Base-by-base conservation (phyloP, 2,888 invertebrate genomes). In the Synanthedon andrenaeformis region DNA sequence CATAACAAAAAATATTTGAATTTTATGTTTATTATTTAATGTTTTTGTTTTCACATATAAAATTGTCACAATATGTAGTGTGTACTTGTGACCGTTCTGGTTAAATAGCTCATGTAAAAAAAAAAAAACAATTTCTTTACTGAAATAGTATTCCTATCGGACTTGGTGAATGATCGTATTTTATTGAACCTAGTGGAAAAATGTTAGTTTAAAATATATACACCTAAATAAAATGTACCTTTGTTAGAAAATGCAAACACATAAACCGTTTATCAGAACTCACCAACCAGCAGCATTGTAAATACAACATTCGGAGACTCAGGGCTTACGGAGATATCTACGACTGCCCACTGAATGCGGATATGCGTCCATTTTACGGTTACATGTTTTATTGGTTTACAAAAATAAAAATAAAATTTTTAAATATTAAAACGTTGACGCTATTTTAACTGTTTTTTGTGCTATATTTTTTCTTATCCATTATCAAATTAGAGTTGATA, bases 221-320 rank as follows among this genome's bases (percentile, higher is more conserved):
- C 35, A 35, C 10, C 35, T 35, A 6, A 35, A 35, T 35, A 35
- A 35, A 35, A 35, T 35, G 35, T 35, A 45, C 14, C 8, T 13
- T 45, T 45, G 14, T 45, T 45, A 45, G 45, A 67, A 70, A 68
- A 68, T 66, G 62, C 62, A 67, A 62, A 64, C 62, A 64, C 72
- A 73, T 74, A 80, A 80, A 76, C 74, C 72, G 73, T 80, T 79
- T 81, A 81, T 81, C 80, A 70, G 59, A 56, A 61, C 57, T 64
- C 59, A 56, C 62, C 81, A 79, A 74, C 60, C 59, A 56, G 63
- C 59, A 60, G 58, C 58, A 59, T 63, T 66, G 62, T 67, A 66
- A 71, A 78, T 72, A 67, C 66, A 66, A 67, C 65, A 59, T 62
- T 64, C 54, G 62, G 56, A 59, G 60, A 66, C 61, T 59, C 62